Base-by-base conservation (phyloP, 2,888 invertebrate species). In the Eupithecia centaureata region DNA sequence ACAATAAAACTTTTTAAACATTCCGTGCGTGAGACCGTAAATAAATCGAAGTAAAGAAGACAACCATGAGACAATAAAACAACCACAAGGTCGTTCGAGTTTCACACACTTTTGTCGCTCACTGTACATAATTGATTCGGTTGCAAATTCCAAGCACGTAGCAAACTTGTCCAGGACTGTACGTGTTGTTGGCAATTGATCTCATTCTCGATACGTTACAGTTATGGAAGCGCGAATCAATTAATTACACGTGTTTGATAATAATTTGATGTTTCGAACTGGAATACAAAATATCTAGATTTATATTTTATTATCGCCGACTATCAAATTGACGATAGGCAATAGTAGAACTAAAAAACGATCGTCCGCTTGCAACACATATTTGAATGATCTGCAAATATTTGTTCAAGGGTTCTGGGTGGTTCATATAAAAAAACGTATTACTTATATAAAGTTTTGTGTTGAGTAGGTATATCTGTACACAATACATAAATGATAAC, bases 71-170 rank as follows among this genome's bases (percentile, higher is more conserved):
- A 68, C 65, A 65, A 65, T 69, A 65, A 62, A 65, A 65, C 63
- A 69, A 60, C 69, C 60, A 27, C 69, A 69, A 69, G 65, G 69
- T 60, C 69, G 25, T 61, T 59, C 12, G 15, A 32, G 62, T 58
- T 59, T 69, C 69, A 63, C 65, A 65, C 69, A 69, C 65, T 69
- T 69, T 60, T 65, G 65, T 65, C 69, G 33, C 56, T 69, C 69
- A 63, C 61, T 69, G 65, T 70, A 68, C 69, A 75, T 74, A 73
- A 74, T 73, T 73, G 75, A 79, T 78, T 79, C 65, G 63, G 80
- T 79, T 75, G 79, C 71, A 67, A 79, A 82, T 87, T 89, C 91
- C 68, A 70, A 77, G 86, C 92, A 91, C 92, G 91, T 89, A 77
- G 77, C 60, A 66, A 76, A 86, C 82, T 87, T 86, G 82, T 82